phyloP scores from a whole-genome alignment of 2,113 vertebrate genomes.

The Neofelis nebulosa region DNA sequence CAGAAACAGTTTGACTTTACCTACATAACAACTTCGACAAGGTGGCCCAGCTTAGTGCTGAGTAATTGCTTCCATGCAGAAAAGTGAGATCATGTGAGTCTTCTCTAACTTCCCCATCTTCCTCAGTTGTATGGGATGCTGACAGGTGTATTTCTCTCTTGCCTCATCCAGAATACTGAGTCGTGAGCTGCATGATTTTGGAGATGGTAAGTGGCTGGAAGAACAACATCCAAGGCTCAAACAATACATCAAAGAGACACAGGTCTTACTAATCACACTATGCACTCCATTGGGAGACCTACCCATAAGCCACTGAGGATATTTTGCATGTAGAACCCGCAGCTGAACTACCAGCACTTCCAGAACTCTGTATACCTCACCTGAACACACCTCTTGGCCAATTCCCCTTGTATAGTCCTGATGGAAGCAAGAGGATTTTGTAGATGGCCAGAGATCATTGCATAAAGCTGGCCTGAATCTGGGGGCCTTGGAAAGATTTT shows the following conservation, averaged over 20 bases:
- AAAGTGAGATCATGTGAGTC: background rate
- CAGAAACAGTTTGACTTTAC: background rate
- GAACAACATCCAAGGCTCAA: background rate
- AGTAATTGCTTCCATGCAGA: background rate
- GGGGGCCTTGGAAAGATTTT: background rate
- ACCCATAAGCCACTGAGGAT: background rate
- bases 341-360: background rate
- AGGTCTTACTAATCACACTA: background rate
- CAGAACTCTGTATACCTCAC: background rate
- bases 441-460: background rate
- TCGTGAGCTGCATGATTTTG: background rate
- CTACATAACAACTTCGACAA: background rate
- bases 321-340: background rate
- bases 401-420: background rate
- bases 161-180: background rate
- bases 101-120: background rate
- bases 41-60: background rate
- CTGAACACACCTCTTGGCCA: background rate
- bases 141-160: background rate
- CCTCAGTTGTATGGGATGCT: background rate
- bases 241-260: background rate
- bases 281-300: background rate
- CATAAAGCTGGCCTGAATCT: background rate
- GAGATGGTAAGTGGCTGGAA: background rate
- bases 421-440: background rate